A percentile compares a stretch with the other conserved stretches of the same genome.
Evolutionary conservation across 2,888 invertebrate species (phyloP).

Genomic region (Dysmachus trigonus): DNA sequence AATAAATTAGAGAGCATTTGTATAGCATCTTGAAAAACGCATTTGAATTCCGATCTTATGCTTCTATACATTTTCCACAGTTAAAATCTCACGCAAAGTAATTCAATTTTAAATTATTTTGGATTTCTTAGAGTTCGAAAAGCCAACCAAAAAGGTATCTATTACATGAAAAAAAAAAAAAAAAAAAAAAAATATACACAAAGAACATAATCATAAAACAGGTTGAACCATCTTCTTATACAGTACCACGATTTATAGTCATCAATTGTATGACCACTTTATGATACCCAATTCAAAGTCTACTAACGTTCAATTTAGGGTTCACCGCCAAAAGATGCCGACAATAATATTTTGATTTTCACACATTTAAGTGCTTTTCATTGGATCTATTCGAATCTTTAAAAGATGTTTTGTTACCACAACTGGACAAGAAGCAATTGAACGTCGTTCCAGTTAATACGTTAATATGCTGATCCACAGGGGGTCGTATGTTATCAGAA

Average conservation of each 20-base stretch:
- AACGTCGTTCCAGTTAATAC: background rate
- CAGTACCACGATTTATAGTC: background rate
- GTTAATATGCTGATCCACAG: background rate
- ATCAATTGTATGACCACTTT: conserved; percentile 11
- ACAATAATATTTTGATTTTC: conserved; percentile 21
- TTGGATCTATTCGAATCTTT: background rate
- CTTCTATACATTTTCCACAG: background rate
- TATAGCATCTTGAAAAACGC: background rate
- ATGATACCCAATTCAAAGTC: background rate
- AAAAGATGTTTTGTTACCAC: background rate
- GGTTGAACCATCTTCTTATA: background rate
- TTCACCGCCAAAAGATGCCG: conserved; percentile 12
- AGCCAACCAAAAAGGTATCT: background rate
- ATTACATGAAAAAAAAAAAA: background rate
- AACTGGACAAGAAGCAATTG: background rate
- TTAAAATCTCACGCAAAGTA: background rate
- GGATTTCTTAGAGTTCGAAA: background rate
- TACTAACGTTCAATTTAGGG: conserved; percentile 15
- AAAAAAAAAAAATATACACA: background rate
- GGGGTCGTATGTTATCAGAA: conserved; percentile 2
- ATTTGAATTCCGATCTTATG: background rate
- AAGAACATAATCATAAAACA: background rate
- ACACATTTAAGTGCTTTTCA: conserved; percentile 33
- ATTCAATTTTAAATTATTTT: background rate
- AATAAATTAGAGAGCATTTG: background rate